Base-by-base conservation (phyloP, 2,113 vertebrate species). In the Hemicordylus capensis region DNA sequence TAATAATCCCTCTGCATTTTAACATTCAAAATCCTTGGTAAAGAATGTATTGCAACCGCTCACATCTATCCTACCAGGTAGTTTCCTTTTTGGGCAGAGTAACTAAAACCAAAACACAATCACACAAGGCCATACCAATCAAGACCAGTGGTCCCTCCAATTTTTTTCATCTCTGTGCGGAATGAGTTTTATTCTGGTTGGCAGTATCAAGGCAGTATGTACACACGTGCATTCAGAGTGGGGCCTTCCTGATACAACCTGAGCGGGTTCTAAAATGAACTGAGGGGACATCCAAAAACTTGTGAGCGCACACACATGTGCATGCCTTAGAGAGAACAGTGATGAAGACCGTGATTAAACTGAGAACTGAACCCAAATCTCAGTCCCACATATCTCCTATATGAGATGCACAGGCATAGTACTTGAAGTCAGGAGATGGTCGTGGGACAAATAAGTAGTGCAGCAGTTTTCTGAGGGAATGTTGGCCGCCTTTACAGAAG, bases 401-500 rank as follows among this genome's bases (percentile, higher is more conserved):
- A 46, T 22, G 44, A 80, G 31, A 46, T 46, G 8, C 59, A 12
- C 48, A 44, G 8, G 6, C 19, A 34, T 20, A 67, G 7, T 34
- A 42, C 58, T 39, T 58, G 34, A n/a, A 48, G 24, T 63, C 20
- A 31, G 31, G n/a, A 34, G 0, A 17, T 37, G 24, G 20, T 83
- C 9, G 72, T 48, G 26, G 58, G 26, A 3, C 46, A 80, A 46
- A 6, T 9, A 31, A 37, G 44, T 26, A 26, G 4, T 34, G 44
- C 12, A 24, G 6, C 19, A 59, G 39, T 19, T 48, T 19, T 48
- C 42, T 78, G 66, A 39, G 42, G 14, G 44, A n/a, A 48, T 87
- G 80, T 22, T n/a, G 44, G 74, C 34, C 28, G 44, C 75, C 74
- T 78, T 83, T 83, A 87, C 86, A 87, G 74, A 87, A 77, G 74